These are phyloP conservation scores for Hypomecis punctinalis DNA, from an alignment of 2,888 invertebrate species.

Conservation along the genomic window DNA sequence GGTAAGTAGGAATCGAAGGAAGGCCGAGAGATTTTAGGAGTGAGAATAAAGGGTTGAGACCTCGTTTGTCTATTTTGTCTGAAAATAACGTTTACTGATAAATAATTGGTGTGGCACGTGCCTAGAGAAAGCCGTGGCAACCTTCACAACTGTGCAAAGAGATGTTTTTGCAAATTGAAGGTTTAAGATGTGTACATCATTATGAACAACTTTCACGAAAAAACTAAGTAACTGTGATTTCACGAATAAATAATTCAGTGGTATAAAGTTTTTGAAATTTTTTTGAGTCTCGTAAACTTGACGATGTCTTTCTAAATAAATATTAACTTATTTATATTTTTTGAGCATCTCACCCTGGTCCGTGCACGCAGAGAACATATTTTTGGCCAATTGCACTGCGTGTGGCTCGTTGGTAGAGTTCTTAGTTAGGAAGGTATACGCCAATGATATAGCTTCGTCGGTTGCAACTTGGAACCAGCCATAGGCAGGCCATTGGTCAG, in stretches of 20 bases:
- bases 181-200: too few species aligned
- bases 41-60: slow-evolving; percentile 86
- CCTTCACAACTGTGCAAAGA: too few species aligned
- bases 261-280: too few species aligned
- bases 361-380: slow-evolving; percentile 89
- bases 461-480: slow-evolving; percentile 91
- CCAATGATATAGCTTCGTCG: slow-evolving; percentile 86
- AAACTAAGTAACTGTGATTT: too few species aligned
- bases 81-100: slow-evolving; percentile 47
- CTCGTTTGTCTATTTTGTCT: slow-evolving; percentile 86
- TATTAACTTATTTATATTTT: too few species aligned
- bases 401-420: slow-evolving; percentile 83
- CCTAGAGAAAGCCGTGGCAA: too few species aligned
- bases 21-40: slow-evolving; percentile 86
- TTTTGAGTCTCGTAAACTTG: too few species aligned
- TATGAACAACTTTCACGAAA: too few species aligned
- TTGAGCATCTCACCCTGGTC: slow-evolving; percentile 81
- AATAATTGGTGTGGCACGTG: too few species aligned
- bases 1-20: slow-evolving; percentile 86
- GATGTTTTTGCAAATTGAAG: too few species aligned
- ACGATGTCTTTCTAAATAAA: too few species aligned
- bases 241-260: too few species aligned
- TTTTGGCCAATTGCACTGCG: slow-evolving; percentile 88
- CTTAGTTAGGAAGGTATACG: slow-evolving; percentile 86
- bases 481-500: slow-evolving; percentile 88